These are phyloP conservation scores for Diaprepes abbreviatus DNA, from an alignment of 2,888 invertebrate species.

Conservation along the genomic window DNA sequence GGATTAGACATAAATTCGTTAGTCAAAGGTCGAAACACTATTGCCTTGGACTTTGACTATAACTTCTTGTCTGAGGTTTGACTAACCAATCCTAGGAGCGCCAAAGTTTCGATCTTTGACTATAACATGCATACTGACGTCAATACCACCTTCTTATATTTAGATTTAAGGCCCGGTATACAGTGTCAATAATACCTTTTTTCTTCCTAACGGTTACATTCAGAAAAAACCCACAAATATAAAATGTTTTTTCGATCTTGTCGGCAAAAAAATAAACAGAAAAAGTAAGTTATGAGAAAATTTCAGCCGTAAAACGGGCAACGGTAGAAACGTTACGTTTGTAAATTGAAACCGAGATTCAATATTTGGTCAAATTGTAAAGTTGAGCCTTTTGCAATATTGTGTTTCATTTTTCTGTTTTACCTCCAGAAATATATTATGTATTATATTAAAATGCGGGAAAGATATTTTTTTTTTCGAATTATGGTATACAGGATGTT, in stretches of 20 bases:
- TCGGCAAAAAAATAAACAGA: not conserved
- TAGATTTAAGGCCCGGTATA: not conserved
- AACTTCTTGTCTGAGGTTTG: too few species aligned
- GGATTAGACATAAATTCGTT: too few species aligned
- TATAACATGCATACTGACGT: too few species aligned
- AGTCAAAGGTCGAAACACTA: too few species aligned
- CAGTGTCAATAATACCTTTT: not conserved
- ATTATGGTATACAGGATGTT: too few species aligned
- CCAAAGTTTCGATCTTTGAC: too few species aligned
- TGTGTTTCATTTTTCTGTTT: not conserved
- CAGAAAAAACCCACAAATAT: not conserved
- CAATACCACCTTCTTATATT: not conserved
- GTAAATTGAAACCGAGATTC: conserved; percentile 15
- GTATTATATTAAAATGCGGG: not conserved
- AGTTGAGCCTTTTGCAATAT: conserved; percentile 5
- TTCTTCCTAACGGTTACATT: not conserved
- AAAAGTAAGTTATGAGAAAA: conserved; percentile 8
- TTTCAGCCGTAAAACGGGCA: not conserved
- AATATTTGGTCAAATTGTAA: conserved; percentile 15
- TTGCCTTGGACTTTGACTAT: too few species aligned
- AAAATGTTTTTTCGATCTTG: not conserved
- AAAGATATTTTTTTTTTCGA: not conserved
- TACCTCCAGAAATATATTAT: not conserved
- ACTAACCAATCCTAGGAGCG: too few species aligned
- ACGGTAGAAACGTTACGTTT: not conserved